Evolutionary conservation across 2,888 invertebrate species (phyloP).

Genomic region (Lithophane ornitopus): DNA sequence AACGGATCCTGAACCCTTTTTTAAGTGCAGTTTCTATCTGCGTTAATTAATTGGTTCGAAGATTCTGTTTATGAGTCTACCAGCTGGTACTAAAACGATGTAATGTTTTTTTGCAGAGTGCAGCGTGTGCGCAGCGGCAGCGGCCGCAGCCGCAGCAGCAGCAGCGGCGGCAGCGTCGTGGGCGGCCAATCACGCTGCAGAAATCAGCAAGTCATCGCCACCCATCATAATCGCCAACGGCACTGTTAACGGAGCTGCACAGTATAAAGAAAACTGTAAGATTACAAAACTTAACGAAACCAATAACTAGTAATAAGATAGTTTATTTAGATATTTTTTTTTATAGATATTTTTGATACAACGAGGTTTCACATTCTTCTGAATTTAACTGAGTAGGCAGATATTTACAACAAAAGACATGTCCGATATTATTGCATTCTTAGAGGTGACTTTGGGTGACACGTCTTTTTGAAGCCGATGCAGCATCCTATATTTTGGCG

Average conservation of each 20-base stretch:
- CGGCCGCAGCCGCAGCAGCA: constrained; percentile 87
- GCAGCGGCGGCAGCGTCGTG: constrained; percentile 85
- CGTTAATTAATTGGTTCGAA: background rate
- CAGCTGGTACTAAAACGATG: background rate
- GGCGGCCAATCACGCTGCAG: constrained; percentile 76
- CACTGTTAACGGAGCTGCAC: constrained; percentile 65
- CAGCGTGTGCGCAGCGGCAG: constrained; percentile 87
- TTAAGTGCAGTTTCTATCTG: background rate
- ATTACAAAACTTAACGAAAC: constrained; percentile 18
- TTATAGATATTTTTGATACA: background rate
- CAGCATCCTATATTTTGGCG: background rate
- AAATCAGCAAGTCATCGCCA: constrained; percentile 72
- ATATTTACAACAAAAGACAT: background rate
- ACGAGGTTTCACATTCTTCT: background rate
- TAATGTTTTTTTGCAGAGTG: constrained; percentile 78
- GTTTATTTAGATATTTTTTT: background rate
- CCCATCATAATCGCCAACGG: constrained; percentile 74
- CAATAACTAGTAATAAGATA: background rate
- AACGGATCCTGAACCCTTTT: background rate
- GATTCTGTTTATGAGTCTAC: background rate
- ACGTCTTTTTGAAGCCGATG: background rate
- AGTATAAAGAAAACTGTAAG: constrained; percentile 80
- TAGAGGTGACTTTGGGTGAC: background rate
- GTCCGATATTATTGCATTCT: background rate
- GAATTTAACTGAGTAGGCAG: background rate